phyloP scores from a whole-genome alignment of 2,797 vertebrate genomes.

The Choloepus didactylus region DNA sequence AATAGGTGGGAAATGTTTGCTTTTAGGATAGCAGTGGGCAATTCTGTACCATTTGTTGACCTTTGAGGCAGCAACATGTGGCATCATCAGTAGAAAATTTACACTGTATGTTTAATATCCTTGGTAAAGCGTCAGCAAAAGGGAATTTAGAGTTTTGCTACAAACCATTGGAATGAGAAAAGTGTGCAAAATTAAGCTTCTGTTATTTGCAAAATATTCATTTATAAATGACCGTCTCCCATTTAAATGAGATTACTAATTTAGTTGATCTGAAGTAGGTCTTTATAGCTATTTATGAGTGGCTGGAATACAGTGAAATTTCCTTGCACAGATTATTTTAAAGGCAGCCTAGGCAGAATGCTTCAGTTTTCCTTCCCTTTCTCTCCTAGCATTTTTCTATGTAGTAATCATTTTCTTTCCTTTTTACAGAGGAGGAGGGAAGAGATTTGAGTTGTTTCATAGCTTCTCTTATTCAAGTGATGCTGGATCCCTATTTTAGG shows the following conservation, averaged over 20 bases:
- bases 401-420: constrained; percentile 39
- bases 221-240: neutral
- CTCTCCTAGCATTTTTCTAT: neutral
- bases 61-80: neutral
- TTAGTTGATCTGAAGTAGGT: neutral
- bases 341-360: neutral
- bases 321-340: neutral
- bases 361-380: neutral
- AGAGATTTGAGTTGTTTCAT: constrained; percentile 95
- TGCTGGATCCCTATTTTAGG: constrained; percentile 96
- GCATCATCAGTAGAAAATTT: neutral
- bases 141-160: neutral
- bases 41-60: neutral
- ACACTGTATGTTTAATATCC: neutral
- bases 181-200: neutral
- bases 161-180: neutral
- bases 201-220: neutral
- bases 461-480: constrained; percentile 95
- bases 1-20: neutral
- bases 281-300: neutral
- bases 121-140: neutral
- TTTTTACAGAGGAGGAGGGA: constrained; percentile 95
- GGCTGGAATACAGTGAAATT: neutral
- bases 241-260: neutral
- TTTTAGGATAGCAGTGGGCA: neutral